These are phyloP conservation scores for Pogonomyrmex californicus DNA, from an alignment of 1,140 invertebrate genomes.

Conservation along the genomic window DNA sequence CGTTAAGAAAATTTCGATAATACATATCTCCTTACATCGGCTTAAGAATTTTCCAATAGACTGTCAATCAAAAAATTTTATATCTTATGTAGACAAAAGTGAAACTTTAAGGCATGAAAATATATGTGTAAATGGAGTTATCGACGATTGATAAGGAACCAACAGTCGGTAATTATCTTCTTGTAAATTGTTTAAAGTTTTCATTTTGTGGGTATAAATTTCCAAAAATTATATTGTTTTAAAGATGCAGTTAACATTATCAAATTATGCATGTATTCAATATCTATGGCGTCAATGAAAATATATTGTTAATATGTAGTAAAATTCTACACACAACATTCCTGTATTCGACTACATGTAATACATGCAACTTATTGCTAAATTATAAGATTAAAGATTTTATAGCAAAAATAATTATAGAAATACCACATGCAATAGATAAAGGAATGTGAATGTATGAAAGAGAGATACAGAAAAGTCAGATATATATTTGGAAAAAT, in stretches of 20 bases:
- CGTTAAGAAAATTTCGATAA: no score
- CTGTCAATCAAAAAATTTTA: no score
- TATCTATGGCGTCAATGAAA: background rate
- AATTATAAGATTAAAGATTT: background rate
- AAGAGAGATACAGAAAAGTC: background rate
- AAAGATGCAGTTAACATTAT: background rate
- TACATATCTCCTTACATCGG: no score
- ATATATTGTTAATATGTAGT: background rate
- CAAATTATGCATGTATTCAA: background rate
- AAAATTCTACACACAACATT: slow-evolving; percentile 10
- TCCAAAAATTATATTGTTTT: background rate
- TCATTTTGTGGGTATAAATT: background rate
- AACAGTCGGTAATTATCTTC: slow-evolving; percentile 10
- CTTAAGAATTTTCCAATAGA: no score
- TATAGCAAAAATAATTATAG: background rate
- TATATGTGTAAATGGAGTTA: background rate
- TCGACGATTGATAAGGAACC: background rate
- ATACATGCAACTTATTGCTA: slow-evolving; percentile 44
- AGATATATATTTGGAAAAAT: slow-evolving; percentile 20
- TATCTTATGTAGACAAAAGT: background rate
- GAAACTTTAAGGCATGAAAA: background rate
- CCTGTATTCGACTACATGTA: slow-evolving; percentile 27
- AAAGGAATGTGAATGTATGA: background rate
- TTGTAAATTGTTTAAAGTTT: background rate
- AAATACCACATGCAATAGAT: slow-evolving; percentile 21